Evolutionary conservation across 2,797 vertebrate genomes (phyloP), one percentile per base, ranked within the genome.

Genomic region (Vultur gryphus): DNA sequence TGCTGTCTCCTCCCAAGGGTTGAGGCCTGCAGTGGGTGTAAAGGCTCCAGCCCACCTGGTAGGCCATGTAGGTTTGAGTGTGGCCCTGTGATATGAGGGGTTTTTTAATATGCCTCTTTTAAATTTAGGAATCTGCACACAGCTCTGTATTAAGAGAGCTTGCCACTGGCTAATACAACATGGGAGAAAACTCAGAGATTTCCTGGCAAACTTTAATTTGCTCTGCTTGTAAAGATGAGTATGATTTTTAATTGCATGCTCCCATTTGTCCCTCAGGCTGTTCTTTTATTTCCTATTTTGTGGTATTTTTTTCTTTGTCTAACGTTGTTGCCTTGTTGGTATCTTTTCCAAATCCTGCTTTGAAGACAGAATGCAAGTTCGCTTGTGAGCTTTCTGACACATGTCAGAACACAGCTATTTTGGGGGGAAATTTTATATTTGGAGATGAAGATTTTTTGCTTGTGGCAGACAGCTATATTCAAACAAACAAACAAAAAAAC

Each of bases 71-170:
- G n/a, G 16, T 61, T 69, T 72, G 13, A n/a, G 13, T 28, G 55
- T 21, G n/a, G 13, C 41, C 24, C 46, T 61, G 37, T 75, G 41
- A 33, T 29, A 6, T 5, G 14, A 52, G 20, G 7, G 1, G 0
- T 5, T 51, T 87, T 71, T 70, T 17, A 29, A 9, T 31, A 28
- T 8, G 5, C 16, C 13, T 28, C 33, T 49, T 8, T 58, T 46
- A n/a, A 41, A 20, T 51, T 55, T 25, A 55, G 39, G 44, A 41
- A 31, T 54, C 13, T 58, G 31, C 31, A 31, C 10, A 33, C 21
- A 39, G 41, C 16, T 61, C 31, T 73, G 16, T 39, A 6, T 62
- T 44, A 37, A 72, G 49, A 59, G n/a, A 55, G 35, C 41, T 75
- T 76, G 20, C 17, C 31, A 17, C 28, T 57, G 66, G 17, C 48